Base-by-base conservation (phyloP, 2,113 vertebrate species). In the Zootoca vivipara region DNA sequence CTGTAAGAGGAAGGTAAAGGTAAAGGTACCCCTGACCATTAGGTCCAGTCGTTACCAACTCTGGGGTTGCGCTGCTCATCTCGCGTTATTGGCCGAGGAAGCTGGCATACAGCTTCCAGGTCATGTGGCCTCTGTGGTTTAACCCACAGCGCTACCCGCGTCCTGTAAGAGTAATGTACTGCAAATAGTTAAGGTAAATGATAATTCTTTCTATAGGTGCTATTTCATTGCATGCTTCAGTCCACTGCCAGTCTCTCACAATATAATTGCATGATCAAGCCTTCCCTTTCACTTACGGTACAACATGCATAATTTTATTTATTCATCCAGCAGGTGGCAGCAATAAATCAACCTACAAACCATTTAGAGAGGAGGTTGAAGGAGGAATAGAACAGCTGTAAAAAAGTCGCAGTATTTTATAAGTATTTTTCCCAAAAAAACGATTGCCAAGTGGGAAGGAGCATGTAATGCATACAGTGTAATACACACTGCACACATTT, bases 301-400 rank as follows among this genome's bases (percentile, higher is more conserved):
- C 15, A 58, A 35, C 5, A 74, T 22, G 0, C 0, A 52, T 83
- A 75, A n/a, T 93, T 79, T 91, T 78, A 83, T 82, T 42, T 56
- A 65, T 89, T 86, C 2, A 74, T 86, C 89, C 94, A 90, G 92
- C 85, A 95, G 95, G 87, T 96, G 95, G 95, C 95, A 94, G 93
- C 92, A 95, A 87, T 0, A 88, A 91, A 94, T 2, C 84, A 90
- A 58, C 40, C 58, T 92, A 83, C 67, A 83, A 56, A 72, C 84
- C 12, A 88, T 46, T 40, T 15, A 8, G 83, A 64, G 74, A 65
- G 46, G 2, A 33, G 12, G 24, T 65, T 82, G 64, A 75, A 69
- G 62, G 28, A 42, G n/a, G 4, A 69, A 75, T 24, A 33, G 7
- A 10, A 38, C 64, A n/a, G 24, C 56, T 35, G 7, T 88, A 46